Base-by-base conservation (phyloP, 1,140 invertebrate genomes). In the Hydropsyche tenuis region DNA sequence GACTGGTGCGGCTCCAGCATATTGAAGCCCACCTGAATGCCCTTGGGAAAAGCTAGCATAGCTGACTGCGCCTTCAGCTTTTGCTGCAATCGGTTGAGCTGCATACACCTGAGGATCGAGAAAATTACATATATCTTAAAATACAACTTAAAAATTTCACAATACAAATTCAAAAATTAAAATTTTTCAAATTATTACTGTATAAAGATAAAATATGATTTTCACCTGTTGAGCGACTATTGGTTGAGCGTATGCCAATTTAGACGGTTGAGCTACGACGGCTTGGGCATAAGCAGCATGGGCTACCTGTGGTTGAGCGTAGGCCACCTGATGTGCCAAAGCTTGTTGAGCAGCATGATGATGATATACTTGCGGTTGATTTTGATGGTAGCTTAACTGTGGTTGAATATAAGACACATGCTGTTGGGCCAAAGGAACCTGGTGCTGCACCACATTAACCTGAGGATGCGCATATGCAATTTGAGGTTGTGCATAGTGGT, bases 1-100 rank as follows among this genome's bases (percentile, higher is more conserved):
- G 45, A 73, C 65, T 16, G 64, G 73, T 9, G 63, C n/a, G n/a
- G n/a, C n/a, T 7, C 11, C 27, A 56, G 69, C 27, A 65, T 66
- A 72, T 42, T 72, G 72, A 18, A 73, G 23, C 7, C 14, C 20
- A 46, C 69, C 64, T 7, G 27, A 23, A 14, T 76, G 72, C 20
- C 73, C 71, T 65, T 73, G 70, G 16, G 73, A 70, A 60, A 75
- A 77, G 45, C 73, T 75, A 7, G 70, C 70, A 56, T 74, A 77
- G 25, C 73, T 77, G 18, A 74, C 70, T 12, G 73, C 72, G 22
- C 71, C 68, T 43, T 77, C 70, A 0, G 43, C 27, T 37, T 74
- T 77, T 14, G 37, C 45, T n/a, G 48, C 42, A n/a, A 46, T 30
- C 20, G 63, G 37, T 30, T 75, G 73, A 23, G 64, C n/a, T n/a